Conservation (phyloP, 2,888 invertebrate species). For the Phania funesta region DNA sequence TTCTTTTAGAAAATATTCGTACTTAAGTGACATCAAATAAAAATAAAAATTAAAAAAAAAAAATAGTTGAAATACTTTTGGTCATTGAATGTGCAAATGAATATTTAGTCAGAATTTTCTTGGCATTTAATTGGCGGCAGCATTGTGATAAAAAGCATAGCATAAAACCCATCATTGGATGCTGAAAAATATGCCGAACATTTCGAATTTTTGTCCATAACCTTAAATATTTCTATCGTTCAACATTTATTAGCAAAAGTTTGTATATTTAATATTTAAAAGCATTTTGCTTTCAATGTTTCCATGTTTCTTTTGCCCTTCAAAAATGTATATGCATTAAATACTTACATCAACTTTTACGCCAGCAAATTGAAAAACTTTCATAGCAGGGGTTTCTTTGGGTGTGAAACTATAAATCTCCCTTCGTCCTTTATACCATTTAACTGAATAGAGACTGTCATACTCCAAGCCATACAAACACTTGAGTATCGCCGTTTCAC, state of each 20-base stretch:
- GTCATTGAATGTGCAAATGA: conserved; percentile 45
- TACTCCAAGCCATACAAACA: conserved; percentile 89
- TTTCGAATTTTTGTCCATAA: conserved; percentile 25
- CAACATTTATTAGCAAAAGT: conserved; percentile 40
- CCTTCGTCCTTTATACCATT: conserved; percentile 90
- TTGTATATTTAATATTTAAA: conserved; percentile 16
- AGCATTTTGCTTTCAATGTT: background rate
- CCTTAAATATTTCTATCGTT: conserved; percentile 30
- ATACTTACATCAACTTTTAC: conserved; percentile 90
- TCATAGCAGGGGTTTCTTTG: conserved; percentile 85
- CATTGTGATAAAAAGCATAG: background rate
- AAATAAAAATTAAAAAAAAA: conserved; percentile 7
- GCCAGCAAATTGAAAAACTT: conserved; percentile 86
- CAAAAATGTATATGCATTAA: no score
- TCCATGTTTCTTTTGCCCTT: background rate
- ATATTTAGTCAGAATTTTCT: background rate
- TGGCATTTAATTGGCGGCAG: background rate
- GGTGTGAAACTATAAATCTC: conserved; percentile 92
- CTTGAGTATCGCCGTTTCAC: conserved; percentile 83
- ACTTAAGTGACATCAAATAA: conserved; percentile 19
- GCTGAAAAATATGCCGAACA: conserved; percentile 34
- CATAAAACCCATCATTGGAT: background rate
- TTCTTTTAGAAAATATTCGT: conserved; percentile 13
- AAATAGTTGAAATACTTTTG: conserved; percentile 44
- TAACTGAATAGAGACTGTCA: conserved; percentile 88